These are phyloP conservation scores for Scrobipalpa atriplicella DNA, from an alignment of 2,888 invertebrate genomes.

Conservation along the genomic window DNA sequence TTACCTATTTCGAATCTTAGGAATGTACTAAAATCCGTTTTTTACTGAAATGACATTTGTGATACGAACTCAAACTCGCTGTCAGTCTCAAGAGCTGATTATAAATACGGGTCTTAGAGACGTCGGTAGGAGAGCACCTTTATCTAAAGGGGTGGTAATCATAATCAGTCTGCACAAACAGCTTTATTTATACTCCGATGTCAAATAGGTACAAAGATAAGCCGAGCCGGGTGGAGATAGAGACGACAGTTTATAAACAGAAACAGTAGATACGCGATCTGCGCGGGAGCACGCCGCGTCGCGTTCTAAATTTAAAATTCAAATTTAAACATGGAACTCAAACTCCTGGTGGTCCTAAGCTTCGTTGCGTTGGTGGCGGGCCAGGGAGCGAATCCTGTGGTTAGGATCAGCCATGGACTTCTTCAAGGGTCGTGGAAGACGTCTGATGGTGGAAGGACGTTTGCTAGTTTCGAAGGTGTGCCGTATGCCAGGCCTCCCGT, in stretches of 20 bases:
- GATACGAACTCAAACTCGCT: too few relatives aligned
- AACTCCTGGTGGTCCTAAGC: slow-evolving; percentile 39
- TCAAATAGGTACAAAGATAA: slow-evolving; percentile 15
- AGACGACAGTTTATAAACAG: slow-evolving; percentile 7
- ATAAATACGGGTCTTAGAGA: too few relatives aligned
- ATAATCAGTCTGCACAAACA: background rate
- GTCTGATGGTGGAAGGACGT: slow-evolving; percentile 68
- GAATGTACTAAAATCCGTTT: too few relatives aligned
- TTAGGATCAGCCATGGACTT: slow-evolving; percentile 61
- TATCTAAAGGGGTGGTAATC: background rate
- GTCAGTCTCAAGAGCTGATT: too few relatives aligned
- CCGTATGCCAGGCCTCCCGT: slow-evolving; percentile 86
- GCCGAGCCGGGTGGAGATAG: slow-evolving; percentile 5
- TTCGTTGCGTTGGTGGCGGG: slow-evolving; percentile 42
- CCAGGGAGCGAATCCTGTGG: slow-evolving; percentile 58
- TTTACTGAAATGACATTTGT: too few relatives aligned
- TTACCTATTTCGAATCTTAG: too few relatives aligned
- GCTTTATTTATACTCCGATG: background rate
- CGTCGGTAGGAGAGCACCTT: too few relatives aligned
- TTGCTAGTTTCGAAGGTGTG: slow-evolving; percentile 84
- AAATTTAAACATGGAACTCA: slow-evolving; percentile 42
- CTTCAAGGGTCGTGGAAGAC: slow-evolving; percentile 68
- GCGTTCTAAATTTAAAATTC: slow-evolving; percentile 33
- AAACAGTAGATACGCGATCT: slow-evolving; percentile 11
- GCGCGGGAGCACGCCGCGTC: slow-evolving; percentile 38